These are phyloP conservation scores for Miniopterus natalensis DNA, from an alignment of 2,113 vertebrate genomes.

Conservation along the genomic window DNA sequence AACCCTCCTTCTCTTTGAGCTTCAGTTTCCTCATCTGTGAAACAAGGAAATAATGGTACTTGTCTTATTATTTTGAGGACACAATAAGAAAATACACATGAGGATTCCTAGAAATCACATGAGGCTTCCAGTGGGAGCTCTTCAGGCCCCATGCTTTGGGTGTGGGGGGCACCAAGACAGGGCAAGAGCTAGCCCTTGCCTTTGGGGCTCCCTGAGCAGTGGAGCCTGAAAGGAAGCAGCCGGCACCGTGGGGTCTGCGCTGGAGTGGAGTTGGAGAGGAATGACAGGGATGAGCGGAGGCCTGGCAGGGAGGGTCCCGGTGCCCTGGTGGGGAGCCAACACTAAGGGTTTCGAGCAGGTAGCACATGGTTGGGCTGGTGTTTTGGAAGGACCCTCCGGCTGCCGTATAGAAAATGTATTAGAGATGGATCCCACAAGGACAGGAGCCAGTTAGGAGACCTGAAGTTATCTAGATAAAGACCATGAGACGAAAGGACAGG, in stretches of 20 bases:
- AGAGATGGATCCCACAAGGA: not conserved
- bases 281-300: not conserved
- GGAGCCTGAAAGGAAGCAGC: not conserved
- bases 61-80: not conserved
- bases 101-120: not conserved
- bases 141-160: too few species aligned
- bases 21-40: not conserved
- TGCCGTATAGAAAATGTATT: not conserved
- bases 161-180: not conserved
- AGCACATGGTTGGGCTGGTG: not conserved
- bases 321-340: accelerated
- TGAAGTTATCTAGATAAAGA: not conserved
- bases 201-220: not conserved
- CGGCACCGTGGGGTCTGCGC: accelerated
- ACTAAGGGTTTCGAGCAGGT: too few species aligned
- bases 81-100: accelerated
- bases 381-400: not conserved
- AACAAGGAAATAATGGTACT: not conserved
- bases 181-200: not conserved
- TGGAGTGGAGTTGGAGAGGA: not conserved
- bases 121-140: accelerated
- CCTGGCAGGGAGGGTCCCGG: accelerated
- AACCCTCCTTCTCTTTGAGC: not conserved
- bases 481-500: accelerated
- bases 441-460: too few species aligned